Evolutionary conservation across 2,888 invertebrate genomes (phyloP), one percentile per base, ranked within the genome.

Genomic region (Callimorpha dominula): DNA sequence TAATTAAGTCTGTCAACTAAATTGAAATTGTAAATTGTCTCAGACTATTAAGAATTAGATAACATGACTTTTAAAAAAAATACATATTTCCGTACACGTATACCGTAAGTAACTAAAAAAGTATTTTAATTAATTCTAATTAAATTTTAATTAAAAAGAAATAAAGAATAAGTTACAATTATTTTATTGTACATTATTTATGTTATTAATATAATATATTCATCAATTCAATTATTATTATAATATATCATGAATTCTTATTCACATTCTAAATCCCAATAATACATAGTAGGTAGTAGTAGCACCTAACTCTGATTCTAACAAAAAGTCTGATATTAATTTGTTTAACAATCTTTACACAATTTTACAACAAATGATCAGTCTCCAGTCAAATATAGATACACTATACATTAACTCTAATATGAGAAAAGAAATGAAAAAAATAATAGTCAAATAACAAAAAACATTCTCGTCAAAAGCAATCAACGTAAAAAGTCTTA

Each of bases 1-100:
- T 40, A 5, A n/a, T 43, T n/a, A 46, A 64, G 50, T 52, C 40
- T 43, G 68, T 71, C 73, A 77, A 62, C 49, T 71, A 50, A 43
- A 65, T 69, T 62, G 1, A 71, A 12, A 66, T 12, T 60, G 20
- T 77, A 74, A 78, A 80, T 78, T 71, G 63, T 64, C 15, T 70
- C 50, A 15, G 15, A 15, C 14, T 15, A 17, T 66, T 63, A 73
- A 74, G 72, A 1, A n/a, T 20, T 4, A 11, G 31, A 63, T 68
- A 71, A 46, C 43, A 57, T 72, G 68, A 70, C 40, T 4, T 69
- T 52, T 17, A 17, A 52, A 4, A 15, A 52, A 17, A 1, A 17
- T 17, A 52, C 52, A 17, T 52, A 43, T 6, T 52, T 52, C 7
- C 5, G 5, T 1, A 7, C 17, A 52, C 15, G 17, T 50, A 31